phyloP scores from a whole-genome alignment of 2,797 vertebrate genomes.

The Pangasius mekongensis region DNA sequence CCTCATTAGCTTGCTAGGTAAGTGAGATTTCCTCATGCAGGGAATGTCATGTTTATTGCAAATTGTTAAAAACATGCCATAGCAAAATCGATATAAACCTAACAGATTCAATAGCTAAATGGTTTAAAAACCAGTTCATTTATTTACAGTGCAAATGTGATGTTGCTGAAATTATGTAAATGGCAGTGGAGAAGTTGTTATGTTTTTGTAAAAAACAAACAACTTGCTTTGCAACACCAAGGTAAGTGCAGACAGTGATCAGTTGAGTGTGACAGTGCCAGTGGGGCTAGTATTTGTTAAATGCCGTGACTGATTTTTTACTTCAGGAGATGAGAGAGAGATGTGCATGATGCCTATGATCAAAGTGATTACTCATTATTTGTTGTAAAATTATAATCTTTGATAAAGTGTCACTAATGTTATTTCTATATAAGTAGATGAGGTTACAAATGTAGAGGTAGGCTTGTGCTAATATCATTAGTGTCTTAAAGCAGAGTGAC shows the following conservation, averaged over 20 bases:
- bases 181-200: background rate
- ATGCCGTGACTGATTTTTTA: background rate
- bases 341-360: background rate
- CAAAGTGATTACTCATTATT: background rate
- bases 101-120: background rate
- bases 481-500: conserved; percentile 16
- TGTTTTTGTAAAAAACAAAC: background rate
- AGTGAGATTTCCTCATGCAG: background rate
- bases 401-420: background rate
- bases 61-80: background rate
- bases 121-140: background rate
- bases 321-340: background rate
- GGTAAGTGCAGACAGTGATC: too few relatives aligned
- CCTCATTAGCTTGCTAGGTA: background rate
- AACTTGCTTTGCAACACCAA: too few relatives aligned
- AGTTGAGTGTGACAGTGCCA: too few relatives aligned
- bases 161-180: background rate
- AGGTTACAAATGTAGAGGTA: background rate
- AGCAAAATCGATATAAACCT: background rate
- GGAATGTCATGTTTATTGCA: background rate
- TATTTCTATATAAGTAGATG: background rate
- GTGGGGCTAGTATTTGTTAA: background rate
- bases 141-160: background rate
- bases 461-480: conserved; percentile 36
- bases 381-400: background rate